Evolutionary conservation across 92 coral and sea anemone species (phyloP).

Genomic region (Scolanthus callimorphus): DNA sequence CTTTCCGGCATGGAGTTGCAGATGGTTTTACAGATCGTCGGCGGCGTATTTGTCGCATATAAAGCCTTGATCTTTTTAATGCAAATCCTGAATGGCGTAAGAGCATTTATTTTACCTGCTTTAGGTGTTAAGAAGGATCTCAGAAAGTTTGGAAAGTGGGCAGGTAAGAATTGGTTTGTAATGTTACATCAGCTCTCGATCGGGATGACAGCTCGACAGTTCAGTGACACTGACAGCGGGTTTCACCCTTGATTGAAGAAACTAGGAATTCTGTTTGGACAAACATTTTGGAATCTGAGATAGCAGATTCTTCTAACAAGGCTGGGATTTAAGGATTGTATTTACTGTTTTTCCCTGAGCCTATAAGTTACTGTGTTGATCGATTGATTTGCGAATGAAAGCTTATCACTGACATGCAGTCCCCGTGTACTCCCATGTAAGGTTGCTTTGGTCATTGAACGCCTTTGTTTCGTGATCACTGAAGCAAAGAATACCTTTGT

Average conservation of each 20-base stretch:
- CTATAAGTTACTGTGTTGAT: not conserved
- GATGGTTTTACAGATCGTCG: constrained; percentile 27
- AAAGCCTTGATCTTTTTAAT: constrained; percentile 38
- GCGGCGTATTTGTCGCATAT: constrained; percentile 69
- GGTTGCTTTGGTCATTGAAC: too few species aligned
- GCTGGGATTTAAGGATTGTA: too few species aligned
- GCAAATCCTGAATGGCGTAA: constrained; percentile 52
- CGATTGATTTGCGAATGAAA: not conserved
- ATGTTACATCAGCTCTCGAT: too few species aligned
- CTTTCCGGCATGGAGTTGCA: not conserved
- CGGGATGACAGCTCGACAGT: too few species aligned
- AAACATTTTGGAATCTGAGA: too few species aligned
- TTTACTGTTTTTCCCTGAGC: not conserved
- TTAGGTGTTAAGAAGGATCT: constrained; percentile 67
- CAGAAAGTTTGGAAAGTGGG: constrained; percentile 64
- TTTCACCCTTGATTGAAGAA: too few species aligned
- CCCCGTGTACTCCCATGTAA: too few species aligned
- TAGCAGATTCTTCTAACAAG: not conserved
- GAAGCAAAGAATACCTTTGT: too few species aligned
- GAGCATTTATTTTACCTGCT: constrained; percentile 72
- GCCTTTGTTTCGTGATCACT: too few species aligned
- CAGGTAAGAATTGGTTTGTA: constrained; percentile 53
- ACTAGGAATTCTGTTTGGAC: too few species aligned
- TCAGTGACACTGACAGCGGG: not conserved
- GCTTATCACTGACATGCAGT: too few species aligned